phyloP scores from a whole-genome alignment of 2,113 vertebrate species.

The Cromileptes altivelis region DNA sequence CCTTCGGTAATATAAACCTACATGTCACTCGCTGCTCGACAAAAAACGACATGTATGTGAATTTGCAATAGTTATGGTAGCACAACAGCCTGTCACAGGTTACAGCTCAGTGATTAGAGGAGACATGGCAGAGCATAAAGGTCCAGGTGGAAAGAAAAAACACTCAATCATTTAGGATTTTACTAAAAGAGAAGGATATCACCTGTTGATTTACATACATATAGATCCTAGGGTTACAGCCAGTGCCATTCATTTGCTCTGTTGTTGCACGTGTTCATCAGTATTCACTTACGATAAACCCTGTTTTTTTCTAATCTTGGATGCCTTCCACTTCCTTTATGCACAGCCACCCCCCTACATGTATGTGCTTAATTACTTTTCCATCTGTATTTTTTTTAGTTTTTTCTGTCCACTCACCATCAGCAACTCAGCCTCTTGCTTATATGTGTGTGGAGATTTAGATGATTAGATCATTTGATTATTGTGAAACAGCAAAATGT shows the following conservation, averaged over 20 bases:
- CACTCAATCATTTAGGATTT: no score
- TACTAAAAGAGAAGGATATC: no score
- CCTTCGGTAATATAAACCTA: no score
- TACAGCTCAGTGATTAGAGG: no score
- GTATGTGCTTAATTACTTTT: slow-evolving; percentile 25
- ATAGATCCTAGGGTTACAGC: background rate
- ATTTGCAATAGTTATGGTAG: no score
- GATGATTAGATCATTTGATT: slow-evolving; percentile 18
- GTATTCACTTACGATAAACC: background rate
- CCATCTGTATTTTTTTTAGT: background rate
- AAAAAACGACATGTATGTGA: no score
- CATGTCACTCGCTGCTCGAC: no score
- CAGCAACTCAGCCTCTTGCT: background rate
- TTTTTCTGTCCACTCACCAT: background rate
- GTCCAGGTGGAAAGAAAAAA: no score
- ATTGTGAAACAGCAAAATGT: slow-evolving; percentile 11
- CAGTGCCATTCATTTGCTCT: background rate
- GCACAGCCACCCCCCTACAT: background rate
- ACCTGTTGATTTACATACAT: no score
- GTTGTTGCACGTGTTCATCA: slow-evolving; percentile 11
- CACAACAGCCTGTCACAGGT: no score
- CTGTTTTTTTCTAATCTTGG: slow-evolving; percentile 9
- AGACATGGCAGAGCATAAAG: no score
- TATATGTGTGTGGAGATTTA: background rate
- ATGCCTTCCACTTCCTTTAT: background rate